A percentile compares a stretch with the other conserved stretches of the same genome.
Evolutionary conservation across 2,888 invertebrate genomes (phyloP).

Genomic region (Glomeris marginata): DNA sequence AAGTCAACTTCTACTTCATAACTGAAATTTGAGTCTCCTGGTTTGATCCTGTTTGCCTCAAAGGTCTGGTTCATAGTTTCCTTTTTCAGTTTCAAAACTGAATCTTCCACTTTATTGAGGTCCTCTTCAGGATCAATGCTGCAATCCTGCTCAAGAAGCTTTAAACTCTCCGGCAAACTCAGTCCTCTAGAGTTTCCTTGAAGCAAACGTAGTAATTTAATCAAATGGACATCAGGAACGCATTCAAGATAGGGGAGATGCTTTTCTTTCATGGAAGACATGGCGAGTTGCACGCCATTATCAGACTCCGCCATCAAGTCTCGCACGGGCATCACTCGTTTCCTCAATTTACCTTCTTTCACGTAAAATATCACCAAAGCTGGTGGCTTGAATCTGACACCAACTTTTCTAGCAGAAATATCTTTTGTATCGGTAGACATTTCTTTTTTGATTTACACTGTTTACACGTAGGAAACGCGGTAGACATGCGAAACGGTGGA

Average conservation of each 20-base stretch:
- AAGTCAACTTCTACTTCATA: slow-evolving; percentile 34
- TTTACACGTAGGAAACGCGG: too few species aligned
- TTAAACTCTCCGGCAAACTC: slow-evolving; percentile 29
- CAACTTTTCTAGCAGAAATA: slow-evolving; percentile 23
- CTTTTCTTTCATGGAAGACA: slow-evolving; percentile 28
- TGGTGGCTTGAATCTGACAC: slow-evolving; percentile 30
- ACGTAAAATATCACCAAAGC: slow-evolving; percentile 28
- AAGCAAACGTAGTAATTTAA: slow-evolving; percentile 33
- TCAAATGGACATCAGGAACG: slow-evolving; percentile 30
- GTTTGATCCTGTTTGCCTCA: slow-evolving; percentile 31
- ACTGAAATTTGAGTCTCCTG: slow-evolving; percentile 32
- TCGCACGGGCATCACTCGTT: slow-evolving; percentile 34
- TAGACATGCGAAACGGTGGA: too few species aligned
- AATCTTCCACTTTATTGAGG: slow-evolving; percentile 32
- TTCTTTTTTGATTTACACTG: too few species aligned
- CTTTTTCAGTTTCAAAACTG: slow-evolving; percentile 32
- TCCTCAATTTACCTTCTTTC: slow-evolving; percentile 23
- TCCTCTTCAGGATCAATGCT: slow-evolving; percentile 34
- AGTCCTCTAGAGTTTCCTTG: slow-evolving; percentile 32
- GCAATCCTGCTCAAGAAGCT: slow-evolving; percentile 26
- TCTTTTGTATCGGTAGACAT: background rate
- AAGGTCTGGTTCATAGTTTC: slow-evolving; percentile 35
- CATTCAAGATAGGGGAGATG: slow-evolving; percentile 29
- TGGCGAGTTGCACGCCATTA: slow-evolving; percentile 24
- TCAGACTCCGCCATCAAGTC: slow-evolving; percentile 31